Evolutionary conservation across 2,888 invertebrate genomes (phyloP), one percentile per base, ranked within the genome.

Genomic region (Acanthosepion lycidas): DNA sequence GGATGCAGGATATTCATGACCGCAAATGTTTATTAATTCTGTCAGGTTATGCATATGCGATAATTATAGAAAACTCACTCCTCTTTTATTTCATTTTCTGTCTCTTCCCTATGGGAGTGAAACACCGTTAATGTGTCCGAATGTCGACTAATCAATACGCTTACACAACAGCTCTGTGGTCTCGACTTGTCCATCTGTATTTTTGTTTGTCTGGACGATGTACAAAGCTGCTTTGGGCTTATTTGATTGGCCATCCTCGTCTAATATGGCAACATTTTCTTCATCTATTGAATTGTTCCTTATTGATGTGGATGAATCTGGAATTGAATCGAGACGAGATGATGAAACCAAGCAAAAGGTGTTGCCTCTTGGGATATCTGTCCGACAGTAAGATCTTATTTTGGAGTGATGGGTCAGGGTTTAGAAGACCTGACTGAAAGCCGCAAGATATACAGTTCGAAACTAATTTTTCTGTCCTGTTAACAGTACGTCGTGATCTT

Each of bases 401-500:
- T 64, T n/a, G n/a, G n/a, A 78, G 78, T 78, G 78, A 78, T 78
- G 78, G 78, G 78, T 78, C n/a, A 78, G 78, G n/a, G n/a, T 78
- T 78, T 78, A 78, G 78, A 78, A n/a, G 20, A 78, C 78, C 15
- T n/a, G 78, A 33, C 78, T 78, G 15, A 33, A n/a, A n/a, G 78
- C 78, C 78, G 18, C 78, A n/a, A 78, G n/a, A 33, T 78, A n/a
- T n/a, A 12, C n/a, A 78, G 78, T 15, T 78, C 12, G 15, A 15
- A 33, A 78, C n/a, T n/a, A 12, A 33, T 12, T 33, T 33, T 26
- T n/a, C n/a, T 33, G 78, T 78, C 33, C n/a, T 78, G 15, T 78
- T 78, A 23, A 78, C 26, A 78, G 78, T 28, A n/a, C 28, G 12
- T 78, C 78, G 18, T 9, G 12, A n/a, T 33, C 12, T n/a, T 78